These are phyloP conservation scores for Paracanthobrama guichenoti DNA, from an alignment of 2,113 vertebrate species.

Conservation along the genomic window DNA sequence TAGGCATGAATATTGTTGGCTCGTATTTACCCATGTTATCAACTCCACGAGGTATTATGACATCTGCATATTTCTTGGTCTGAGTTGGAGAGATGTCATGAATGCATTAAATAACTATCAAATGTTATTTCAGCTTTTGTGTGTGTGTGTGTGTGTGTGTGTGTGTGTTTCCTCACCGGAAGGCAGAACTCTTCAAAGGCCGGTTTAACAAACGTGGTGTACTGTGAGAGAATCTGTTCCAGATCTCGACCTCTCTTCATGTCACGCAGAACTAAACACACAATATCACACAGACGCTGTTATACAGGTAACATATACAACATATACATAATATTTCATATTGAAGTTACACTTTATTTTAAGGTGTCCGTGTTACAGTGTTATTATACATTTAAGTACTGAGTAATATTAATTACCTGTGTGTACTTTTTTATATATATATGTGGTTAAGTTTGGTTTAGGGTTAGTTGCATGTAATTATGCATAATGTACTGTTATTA, in stretches of 20 bases:
- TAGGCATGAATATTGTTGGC: neutral
- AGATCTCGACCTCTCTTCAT: conserved; percentile 92
- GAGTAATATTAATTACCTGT: no score
- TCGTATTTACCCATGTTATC: conserved; percentile 95
- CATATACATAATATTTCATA: neutral
- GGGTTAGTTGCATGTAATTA: no score
- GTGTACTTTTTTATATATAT: no score
- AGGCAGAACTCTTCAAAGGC: conserved; percentile 98
- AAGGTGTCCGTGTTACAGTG: no score
- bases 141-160: no score
- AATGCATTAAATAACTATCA: neutral
- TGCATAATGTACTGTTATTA: no score
- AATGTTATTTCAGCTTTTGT: neutral
- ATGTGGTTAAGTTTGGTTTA: no score
- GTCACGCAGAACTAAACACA: conserved; percentile 85
- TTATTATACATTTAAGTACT: no score
- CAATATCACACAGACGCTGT: neutral
- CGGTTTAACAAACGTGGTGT: conserved; percentile 95
- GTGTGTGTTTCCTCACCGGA: conserved; percentile 75
- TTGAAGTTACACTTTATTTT: no score
- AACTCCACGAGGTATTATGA: conserved; percentile 95
- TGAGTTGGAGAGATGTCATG: conserved; percentile 63
- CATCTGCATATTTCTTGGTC: conserved; percentile 98
- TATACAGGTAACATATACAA: neutral
- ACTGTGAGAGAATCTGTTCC: conserved; percentile 95